Evolutionary conservation across 2,113 vertebrate genomes (phyloP).

Genomic region (Zosterops borbonicus): DNA sequence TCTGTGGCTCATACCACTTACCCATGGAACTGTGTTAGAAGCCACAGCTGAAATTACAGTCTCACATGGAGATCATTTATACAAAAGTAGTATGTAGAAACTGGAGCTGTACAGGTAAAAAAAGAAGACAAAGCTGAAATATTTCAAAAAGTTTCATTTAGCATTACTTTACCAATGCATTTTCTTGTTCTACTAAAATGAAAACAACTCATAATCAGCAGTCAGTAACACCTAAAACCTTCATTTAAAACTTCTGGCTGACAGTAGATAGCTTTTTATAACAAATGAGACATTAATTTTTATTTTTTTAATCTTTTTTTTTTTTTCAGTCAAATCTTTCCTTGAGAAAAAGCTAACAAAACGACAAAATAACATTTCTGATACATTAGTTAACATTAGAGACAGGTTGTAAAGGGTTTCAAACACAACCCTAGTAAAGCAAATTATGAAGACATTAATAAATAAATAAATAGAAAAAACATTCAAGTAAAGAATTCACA

Average conservation of each 20-base stretch:
- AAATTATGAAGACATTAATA: neutral
- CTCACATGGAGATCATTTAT: neutral
- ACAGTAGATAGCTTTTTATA: neutral
- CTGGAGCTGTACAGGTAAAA: neutral
- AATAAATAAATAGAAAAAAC: neutral
- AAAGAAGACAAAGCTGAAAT: neutral
- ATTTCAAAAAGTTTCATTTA: neutral
- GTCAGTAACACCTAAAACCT: neutral
- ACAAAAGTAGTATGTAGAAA: neutral
- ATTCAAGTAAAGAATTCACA: neutral
- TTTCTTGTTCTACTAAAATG: neutral
- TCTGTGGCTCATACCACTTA: neutral
- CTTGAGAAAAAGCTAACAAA: neutral
- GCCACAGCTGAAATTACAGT: neutral
- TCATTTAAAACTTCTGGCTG: neutral
- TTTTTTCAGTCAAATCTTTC: neutral
- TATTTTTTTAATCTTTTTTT: rapidly evolving
- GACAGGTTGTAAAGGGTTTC: neutral
- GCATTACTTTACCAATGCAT: neutral
- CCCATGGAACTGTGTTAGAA: neutral
- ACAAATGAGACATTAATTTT: neutral
- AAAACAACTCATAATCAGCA: neutral
- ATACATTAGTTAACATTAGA: neutral
- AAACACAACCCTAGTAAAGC: neutral
- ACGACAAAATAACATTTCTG: neutral